Percentiles rank a stretch among this genome's conserved stretches.
These are phyloP conservation scores for Ennomos quercinarius DNA, from an alignment of 2,888 invertebrate species.

Conservation along the genomic window DNA sequence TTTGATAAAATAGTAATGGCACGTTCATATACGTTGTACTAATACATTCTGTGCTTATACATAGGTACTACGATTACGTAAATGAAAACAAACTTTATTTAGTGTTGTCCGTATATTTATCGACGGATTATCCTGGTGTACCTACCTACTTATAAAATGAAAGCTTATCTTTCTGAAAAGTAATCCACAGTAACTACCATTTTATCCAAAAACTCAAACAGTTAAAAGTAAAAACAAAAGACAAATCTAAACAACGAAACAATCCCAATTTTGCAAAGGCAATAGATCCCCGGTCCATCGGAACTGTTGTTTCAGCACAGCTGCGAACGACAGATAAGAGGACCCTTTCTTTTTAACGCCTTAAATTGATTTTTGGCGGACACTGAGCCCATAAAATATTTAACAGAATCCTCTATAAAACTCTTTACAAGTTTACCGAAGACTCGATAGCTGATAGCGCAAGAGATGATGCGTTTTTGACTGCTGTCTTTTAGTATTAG, in stretches of 20 bases:
- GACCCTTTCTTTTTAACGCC: slow-evolving; percentile 72
- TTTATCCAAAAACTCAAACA: neutral
- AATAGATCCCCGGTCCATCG: slow-evolving; percentile 42
- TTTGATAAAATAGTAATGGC: too few species aligned
- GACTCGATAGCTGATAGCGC: slow-evolving; percentile 44
- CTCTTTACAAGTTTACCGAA: slow-evolving; percentile 51
- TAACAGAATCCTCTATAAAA: slow-evolving; percentile 55
- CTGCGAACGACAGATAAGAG: slow-evolving; percentile 72
- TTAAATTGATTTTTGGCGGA: slow-evolving; percentile 72
- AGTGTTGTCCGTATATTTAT: too few species aligned
- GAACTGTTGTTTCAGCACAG: slow-evolving; percentile 66
- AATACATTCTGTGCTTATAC: too few species aligned
- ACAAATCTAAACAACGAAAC: slow-evolving; percentile 27
- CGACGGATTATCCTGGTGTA: too few species aligned
- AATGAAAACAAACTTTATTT: too few species aligned
- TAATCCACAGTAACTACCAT: neutral
- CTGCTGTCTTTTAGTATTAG: neutral
- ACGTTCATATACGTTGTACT: too few species aligned
- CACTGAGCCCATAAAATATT: slow-evolving; percentile 68
- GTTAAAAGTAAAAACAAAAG: slow-evolving; percentile 31
- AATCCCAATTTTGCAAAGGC: slow-evolving; percentile 31
- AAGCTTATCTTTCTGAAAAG: neutral
- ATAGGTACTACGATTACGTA: too few species aligned
- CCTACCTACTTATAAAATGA: too few species aligned
- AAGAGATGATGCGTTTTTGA: slow-evolving; percentile 10